A percentile compares a stretch with the other conserved stretches of the same genome.
Evolutionary conservation across 2,797 vertebrate genomes (phyloP).

Genomic region (Periparus ater): DNA sequence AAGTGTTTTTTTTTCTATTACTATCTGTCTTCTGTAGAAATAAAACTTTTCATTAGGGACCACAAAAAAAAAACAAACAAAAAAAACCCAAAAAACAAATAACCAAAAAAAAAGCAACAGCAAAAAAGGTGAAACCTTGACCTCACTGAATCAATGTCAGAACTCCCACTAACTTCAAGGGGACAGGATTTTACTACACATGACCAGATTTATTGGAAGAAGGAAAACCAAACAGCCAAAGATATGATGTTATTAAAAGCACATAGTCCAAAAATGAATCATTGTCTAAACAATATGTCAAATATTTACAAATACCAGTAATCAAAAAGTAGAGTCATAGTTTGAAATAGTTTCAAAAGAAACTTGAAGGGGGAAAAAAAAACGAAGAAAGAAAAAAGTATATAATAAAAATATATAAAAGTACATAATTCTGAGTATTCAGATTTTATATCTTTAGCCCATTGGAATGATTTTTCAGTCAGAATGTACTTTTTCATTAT

Average conservation of each 20-base stretch:
- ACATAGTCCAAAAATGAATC: background rate
- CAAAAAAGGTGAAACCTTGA: background rate
- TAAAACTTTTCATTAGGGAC: background rate
- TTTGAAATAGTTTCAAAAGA: background rate
- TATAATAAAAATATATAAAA: background rate
- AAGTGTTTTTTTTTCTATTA: background rate
- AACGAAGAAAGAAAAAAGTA: background rate
- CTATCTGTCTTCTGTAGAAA: background rate
- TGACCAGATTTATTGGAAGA: background rate
- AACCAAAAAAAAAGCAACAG: background rate
- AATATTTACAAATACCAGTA: conserved; percentile 13
- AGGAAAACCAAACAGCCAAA: background rate
- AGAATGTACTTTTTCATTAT: background rate
- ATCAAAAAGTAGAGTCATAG: background rate
- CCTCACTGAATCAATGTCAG: background rate
- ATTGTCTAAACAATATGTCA: background rate
- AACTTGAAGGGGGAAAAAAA: background rate
- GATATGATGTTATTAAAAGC: background rate
- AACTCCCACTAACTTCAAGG: background rate
- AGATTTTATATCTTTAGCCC: background rate
- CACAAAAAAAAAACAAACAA: no score
- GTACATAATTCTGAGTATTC: background rate
- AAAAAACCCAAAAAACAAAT: background rate
- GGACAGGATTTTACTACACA: background rate
- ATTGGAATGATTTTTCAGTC: background rate